A percentile compares a stretch with the other conserved stretches of the same genome.
These are phyloP conservation scores for Todiramphus saurophagus DNA, from an alignment of 2,113 vertebrate genomes.

Conservation along the genomic window DNA sequence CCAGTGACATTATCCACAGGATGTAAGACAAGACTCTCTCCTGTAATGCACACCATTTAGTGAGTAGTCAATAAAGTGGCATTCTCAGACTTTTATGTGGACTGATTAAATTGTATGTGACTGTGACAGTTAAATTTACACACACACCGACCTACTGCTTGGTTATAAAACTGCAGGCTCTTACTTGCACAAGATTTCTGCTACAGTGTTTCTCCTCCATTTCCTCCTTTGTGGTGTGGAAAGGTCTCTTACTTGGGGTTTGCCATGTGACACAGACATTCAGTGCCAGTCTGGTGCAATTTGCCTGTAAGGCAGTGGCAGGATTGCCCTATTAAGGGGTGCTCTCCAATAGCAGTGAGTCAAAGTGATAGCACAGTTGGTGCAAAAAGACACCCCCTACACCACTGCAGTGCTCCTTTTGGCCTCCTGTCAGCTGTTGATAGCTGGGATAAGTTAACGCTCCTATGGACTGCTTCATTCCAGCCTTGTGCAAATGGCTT, in stretches of 20 bases:
- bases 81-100: neutral
- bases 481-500: neutral
- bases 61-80: constrained; percentile 42
- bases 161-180: neutral
- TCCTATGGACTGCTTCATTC: neutral
- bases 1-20: constrained; percentile 51
- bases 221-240: neutral
- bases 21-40: constrained; percentile 45
- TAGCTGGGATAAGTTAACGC: neutral
- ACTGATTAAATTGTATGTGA: neutral
- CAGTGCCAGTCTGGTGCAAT: neutral
- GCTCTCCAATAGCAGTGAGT: neutral
- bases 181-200: neutral
- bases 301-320: neutral
- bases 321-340: neutral
- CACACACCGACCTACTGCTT: neutral
- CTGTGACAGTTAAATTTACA: neutral
- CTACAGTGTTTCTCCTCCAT: neutral
- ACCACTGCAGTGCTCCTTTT: neutral
- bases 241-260: neutral
- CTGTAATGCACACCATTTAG: neutral
- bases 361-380: neutral
- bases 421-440: neutral
- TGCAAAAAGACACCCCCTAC: neutral
- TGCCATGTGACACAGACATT: neutral